Evolutionary conservation across 2,797 vertebrate species (phyloP).

Genomic region (Gambelia wislizenii): DNA sequence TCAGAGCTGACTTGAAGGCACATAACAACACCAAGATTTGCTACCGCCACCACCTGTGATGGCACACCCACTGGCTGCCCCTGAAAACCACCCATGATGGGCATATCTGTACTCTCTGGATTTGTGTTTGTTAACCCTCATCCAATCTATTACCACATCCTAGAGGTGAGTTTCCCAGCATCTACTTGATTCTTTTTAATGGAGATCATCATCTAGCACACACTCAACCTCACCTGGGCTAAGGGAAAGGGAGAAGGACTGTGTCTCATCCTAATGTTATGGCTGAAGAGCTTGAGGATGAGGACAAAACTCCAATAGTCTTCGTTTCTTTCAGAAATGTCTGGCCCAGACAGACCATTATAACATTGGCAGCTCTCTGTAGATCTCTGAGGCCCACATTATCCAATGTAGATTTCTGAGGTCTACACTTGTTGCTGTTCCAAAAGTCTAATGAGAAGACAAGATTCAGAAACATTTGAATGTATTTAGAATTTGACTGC

Average conservation of each 20-base stretch:
- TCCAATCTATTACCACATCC: neutral
- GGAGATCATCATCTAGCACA: neutral
- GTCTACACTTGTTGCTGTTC: neutral
- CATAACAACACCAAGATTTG: no score
- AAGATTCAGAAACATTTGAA: neutral
- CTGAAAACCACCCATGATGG: neutral
- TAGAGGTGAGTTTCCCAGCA: neutral
- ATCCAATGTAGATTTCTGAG: neutral
- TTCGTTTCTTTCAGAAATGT: no score
- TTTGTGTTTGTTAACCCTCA: neutral
- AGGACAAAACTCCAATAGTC: no score
- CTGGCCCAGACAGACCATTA: no score
- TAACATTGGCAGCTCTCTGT: no score
- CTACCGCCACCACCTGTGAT: no score
- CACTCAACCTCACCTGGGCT: neutral
- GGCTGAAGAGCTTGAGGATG: neutral
- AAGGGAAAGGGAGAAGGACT: neutral
- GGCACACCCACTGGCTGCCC: no score
- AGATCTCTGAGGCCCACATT: neutral
- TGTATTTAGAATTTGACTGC: neutral
- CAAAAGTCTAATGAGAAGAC: neutral
- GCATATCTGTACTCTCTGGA: neutral
- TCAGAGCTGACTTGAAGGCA: no score
- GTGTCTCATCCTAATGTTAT: neutral
- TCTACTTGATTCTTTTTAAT: no score